Percentiles rank a stretch among this genome's conserved stretches.
Evolutionary conservation across 53 echinoderm and acorn worm genomes (phyloP).

Genomic region (Echinometra lucunter): DNA sequence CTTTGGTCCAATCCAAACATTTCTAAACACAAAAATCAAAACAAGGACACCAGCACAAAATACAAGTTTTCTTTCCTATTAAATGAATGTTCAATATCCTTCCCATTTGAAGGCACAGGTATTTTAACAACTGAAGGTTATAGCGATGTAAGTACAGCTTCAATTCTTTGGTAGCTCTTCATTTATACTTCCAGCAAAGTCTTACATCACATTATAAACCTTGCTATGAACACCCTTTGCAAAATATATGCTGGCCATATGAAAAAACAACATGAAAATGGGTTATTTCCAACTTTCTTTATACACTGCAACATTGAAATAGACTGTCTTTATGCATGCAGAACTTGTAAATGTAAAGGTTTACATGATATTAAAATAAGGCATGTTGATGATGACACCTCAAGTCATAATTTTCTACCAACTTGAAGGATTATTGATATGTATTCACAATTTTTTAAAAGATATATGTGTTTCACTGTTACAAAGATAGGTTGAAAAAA

Average conservation of each 20-base stretch:
- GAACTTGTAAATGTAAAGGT: conserved; percentile 31
- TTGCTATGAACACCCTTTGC: conserved; percentile 48
- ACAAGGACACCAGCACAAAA: conserved; percentile 56
- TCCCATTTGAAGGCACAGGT: conserved; percentile 24
- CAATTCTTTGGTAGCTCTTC: conserved; percentile 51
- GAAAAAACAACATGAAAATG: conserved; percentile 39
- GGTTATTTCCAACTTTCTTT: conserved; percentile 49
- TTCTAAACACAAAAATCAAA: conserved; percentile 46
- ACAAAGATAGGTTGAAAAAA: background rate
- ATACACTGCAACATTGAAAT: conserved; percentile 52
- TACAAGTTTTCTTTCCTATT: conserved; percentile 59
- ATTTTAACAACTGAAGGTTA: background rate
- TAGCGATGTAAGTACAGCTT: no score
- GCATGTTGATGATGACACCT: conserved; percentile 42
- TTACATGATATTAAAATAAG: conserved; percentile 44
- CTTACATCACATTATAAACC: conserved; percentile 54
- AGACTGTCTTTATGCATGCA: conserved; percentile 41
- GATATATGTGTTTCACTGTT: background rate
- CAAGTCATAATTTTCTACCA: conserved; percentile 13
- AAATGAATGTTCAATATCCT: conserved; percentile 44
- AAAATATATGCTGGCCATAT: conserved; percentile 58
- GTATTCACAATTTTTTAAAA: background rate
- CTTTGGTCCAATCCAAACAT: conserved; percentile 59
- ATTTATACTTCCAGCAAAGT: conserved; percentile 49
- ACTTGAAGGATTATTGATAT: background rate